Evolutionary conservation across 2,113 vertebrate genomes (phyloP), one percentile per base, ranked within the genome.

Genomic region (Crotophaga sulcirostris): DNA sequence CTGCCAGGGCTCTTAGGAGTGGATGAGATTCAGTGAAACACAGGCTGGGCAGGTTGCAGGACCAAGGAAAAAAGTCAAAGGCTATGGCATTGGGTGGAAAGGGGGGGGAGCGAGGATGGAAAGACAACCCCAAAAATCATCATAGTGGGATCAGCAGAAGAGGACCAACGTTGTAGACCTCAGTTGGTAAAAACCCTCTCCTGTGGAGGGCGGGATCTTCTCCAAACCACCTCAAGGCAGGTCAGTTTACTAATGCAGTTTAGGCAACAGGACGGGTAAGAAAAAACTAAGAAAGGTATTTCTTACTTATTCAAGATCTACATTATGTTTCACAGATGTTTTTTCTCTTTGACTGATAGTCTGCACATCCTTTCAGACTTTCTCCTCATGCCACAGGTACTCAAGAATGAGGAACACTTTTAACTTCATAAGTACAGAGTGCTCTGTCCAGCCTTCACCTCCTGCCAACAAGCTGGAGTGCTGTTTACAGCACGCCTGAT

Each of bases 401-500:
- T 80, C 13, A 25, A 31, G 40, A 42, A 19, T 5, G 5, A 13
- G 34, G 38, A 84, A 45, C 17, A 6, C 4, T 64, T 81, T 10
- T 26, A 54, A 54, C 31, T 9, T 40, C n/a, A 31, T 19, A 21
- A 28, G 14, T 55, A 40, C 33, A 23, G 16, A 44, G 31, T 0
- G 24, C 67, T 68, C 75, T 59, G 49, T n/a, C 29, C 44, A 51
- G 74, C 38, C 28, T 19, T 67, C 20, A 5, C 38, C 49, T 70
- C 45, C 34, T 69, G 77, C 44, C 19, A 14, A 13, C 44, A 13
- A 29, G 16, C 26, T 25, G 33, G 21, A 55, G 16, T 34, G 7
- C 33, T 16, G 2, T 19, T 70, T 55, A 47, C 7, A 31, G 52
- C 26, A n/a, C 2, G 7, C 10, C 26, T 52, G 0, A 0, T 33